These are phyloP conservation scores for Alligator mississippiensis DNA, from an alignment of 2,113 vertebrate species.

Conservation along the genomic window DNA sequence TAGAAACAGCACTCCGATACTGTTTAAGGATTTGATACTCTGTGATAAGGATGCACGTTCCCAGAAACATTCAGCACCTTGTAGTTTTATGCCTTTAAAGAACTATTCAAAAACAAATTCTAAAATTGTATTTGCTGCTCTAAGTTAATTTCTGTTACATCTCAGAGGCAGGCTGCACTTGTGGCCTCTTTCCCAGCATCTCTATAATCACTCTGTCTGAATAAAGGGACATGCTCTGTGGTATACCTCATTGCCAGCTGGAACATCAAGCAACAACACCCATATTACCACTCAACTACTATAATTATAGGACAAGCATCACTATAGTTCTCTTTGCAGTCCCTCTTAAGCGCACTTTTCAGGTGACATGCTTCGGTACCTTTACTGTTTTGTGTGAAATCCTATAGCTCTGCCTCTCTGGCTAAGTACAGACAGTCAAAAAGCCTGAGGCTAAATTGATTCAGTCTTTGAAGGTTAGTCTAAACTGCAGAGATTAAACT, in stretches of 20 bases:
- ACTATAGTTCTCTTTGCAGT: background rate
- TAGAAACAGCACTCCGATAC: background rate
- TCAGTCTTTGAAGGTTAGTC: no score
- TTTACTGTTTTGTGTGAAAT: background rate
- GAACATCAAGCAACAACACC: background rate
- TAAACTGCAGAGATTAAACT: no score
- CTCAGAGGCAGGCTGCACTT: background rate
- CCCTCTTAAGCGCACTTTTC: background rate
- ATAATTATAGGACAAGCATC: background rate
- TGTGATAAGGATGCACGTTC: background rate
- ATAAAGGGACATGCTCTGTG: background rate
- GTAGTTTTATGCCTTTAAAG: background rate
- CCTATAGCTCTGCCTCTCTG: background rate
- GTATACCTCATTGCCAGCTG: background rate
- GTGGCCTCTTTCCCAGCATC: background rate
- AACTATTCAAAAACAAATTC: conserved; percentile 21
- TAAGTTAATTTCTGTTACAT: background rate
- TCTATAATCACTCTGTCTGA: background rate
- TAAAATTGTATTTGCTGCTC: conserved; percentile 4
- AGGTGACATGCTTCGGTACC: no score
- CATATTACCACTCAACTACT: background rate
- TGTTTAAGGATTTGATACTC: background rate
- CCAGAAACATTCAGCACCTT: background rate
- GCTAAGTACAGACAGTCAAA: no score
- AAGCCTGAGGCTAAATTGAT: no score